phyloP scores from a whole-genome alignment of 2,888 invertebrate species.

The Sinhomidia bicolor region DNA sequence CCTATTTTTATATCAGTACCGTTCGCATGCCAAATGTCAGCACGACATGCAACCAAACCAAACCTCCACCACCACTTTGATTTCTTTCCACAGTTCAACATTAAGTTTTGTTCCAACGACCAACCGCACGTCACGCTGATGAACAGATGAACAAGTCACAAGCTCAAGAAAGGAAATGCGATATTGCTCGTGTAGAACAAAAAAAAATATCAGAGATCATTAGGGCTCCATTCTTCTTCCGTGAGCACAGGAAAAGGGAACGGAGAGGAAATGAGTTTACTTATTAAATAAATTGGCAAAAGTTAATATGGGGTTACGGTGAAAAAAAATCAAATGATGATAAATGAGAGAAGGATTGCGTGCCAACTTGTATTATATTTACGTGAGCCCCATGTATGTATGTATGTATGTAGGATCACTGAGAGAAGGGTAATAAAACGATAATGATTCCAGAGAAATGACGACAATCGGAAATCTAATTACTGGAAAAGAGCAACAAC shows the following conservation, averaged over 20 bases:
- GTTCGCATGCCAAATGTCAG: not conserved
- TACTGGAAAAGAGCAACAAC: not conserved
- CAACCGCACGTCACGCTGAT: not conserved
- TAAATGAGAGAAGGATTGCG: not conserved
- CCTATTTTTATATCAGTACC: too few relatives aligned
- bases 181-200: not conserved
- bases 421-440: not conserved
- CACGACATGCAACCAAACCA: not conserved
- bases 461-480: not conserved
- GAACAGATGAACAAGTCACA: too few relatives aligned
- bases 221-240: not conserved
- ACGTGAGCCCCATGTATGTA: too few relatives aligned
- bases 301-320: not conserved
- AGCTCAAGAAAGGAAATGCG: too few relatives aligned
- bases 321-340: not conserved
- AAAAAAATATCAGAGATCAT: not conserved
- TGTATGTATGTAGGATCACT: too few relatives aligned
- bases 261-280: not conserved
- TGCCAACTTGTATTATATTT: not conserved
- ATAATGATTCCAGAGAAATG: not conserved
- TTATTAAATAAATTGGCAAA: too few relatives aligned
- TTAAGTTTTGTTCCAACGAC: too few relatives aligned
- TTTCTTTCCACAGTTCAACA: too few relatives aligned
- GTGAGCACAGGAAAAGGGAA: not conserved
- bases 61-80: not conserved